These are phyloP conservation scores for Calycopis cecrops DNA, from an alignment of 1,140 invertebrate genomes.

Conservation along the genomic window DNA sequence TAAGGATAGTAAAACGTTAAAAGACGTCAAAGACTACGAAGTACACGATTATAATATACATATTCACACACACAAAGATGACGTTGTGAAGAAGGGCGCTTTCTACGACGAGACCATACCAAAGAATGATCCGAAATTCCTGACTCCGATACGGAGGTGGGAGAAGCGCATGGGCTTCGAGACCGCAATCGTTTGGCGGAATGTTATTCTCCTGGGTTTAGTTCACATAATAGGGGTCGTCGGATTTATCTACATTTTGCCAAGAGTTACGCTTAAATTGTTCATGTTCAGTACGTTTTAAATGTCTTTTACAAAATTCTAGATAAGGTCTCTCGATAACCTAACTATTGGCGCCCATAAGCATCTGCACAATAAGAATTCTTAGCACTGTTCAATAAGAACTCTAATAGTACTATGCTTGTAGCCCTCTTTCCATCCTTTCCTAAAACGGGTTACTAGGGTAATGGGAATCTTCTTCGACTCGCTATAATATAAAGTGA, in stretches of 20 bases:
- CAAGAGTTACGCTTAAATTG: constrained; percentile 33
- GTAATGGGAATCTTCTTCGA: no score
- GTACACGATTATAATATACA: no score
- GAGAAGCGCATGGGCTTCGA: constrained; percentile 52
- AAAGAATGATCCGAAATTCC: constrained; percentile 35
- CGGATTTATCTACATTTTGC: constrained; percentile 5
- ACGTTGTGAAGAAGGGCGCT: constrained; percentile 11
- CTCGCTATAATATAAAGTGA: no score
- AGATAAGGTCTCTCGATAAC: no score
- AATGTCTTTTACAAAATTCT: no score
- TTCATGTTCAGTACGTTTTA: constrained; percentile 44
- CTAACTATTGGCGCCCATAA: no score
- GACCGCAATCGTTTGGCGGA: constrained; percentile 49
- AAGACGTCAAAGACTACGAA: not conserved
- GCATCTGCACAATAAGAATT: no score
- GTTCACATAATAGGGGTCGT: constrained; percentile 34
- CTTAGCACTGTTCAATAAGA: no score
- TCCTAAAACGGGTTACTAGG: no score
- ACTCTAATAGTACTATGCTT: no score
- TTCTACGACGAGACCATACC: constrained; percentile 36
- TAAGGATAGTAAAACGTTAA: not conserved
- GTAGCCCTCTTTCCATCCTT: no score
- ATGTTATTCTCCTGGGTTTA: constrained; percentile 30
- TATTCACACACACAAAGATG: not conserved
- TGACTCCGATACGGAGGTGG: constrained; percentile 38